Evolutionary conservation across 2,888 invertebrate species (phyloP), one percentile per base, ranked within the genome.

Genomic region (Melieria omissa): DNA sequence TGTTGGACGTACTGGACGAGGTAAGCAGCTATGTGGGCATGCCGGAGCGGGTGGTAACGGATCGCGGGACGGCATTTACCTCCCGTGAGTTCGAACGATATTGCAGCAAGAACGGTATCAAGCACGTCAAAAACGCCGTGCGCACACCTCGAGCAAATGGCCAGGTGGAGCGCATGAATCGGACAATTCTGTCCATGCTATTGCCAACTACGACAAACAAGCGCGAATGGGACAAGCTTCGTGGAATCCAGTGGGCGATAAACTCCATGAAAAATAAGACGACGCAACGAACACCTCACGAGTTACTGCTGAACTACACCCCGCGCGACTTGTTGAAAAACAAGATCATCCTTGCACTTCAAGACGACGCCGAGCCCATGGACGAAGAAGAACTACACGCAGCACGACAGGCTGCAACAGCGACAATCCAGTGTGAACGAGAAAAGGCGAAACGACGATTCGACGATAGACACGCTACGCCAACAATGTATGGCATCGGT

Each of bases 71-170:
- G n/a, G n/a, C n/a, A n/a, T n/a, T n/a, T n/a, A n/a, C n/a, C n/a
- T n/a, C n/a, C n/a, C n/a, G n/a, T n/a, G n/a, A n/a, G n/a, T n/a
- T n/a, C n/a, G n/a, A n/a, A n/a, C n/a, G n/a, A n/a, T n/a, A n/a
- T n/a, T n/a, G n/a, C n/a, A n/a, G n/a, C n/a, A n/a, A n/a, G n/a
- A n/a, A n/a, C n/a, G n/a, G n/a, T n/a, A n/a, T n/a, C n/a, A n/a
- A n/a, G n/a, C n/a, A 80, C 61, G 67, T 81, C 0, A 67, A 77
- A 61, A 63, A 63, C 29, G 49, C 63, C 5, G 63, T 63, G 5
- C 63, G 63, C 46, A 63, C 63, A 14, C 63, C 63, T 4, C 63
- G 63, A 4, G 49, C 63, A 63, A 47, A 63, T 47, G 63, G 47
- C 29, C 63, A 63, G 10, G 63, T 47, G 10, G 49, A 63, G 12